Evolutionary conservation across 2,888 invertebrate species (phyloP).

Genomic region (Carcina quercana): DNA sequence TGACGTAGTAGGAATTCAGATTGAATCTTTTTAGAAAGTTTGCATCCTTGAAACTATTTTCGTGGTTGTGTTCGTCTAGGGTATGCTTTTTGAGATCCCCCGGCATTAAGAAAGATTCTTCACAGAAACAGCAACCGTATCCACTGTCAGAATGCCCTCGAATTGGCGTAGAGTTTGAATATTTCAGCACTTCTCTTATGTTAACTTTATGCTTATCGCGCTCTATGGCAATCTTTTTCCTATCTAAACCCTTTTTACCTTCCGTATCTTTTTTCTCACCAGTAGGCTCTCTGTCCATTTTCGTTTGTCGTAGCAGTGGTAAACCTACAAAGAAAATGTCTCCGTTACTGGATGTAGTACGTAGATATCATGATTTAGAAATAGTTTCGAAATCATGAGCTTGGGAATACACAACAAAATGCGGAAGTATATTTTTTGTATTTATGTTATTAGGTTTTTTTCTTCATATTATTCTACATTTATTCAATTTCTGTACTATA

Average conservation of each 20-base stretch:
- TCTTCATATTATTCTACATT: too few relatives aligned
- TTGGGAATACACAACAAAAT: too few relatives aligned
- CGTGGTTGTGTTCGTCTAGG: not conserved
- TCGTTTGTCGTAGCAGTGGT: too few relatives aligned
- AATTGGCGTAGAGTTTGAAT: slow-evolving; percentile 19
- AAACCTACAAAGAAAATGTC: not conserved
- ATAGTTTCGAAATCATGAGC: too few relatives aligned
- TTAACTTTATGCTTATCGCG: slow-evolving; percentile 1
- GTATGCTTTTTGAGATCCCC: slow-evolving; percentile 23
- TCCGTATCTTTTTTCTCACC: not conserved
- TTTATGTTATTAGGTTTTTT: too few relatives aligned
- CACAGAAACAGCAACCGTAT: slow-evolving; percentile 25
- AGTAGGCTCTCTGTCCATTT: too few relatives aligned
- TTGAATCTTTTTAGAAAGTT: slow-evolving; percentile 15
- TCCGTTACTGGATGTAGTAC: too few relatives aligned
- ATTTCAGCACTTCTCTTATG: slow-evolving; percentile 6
- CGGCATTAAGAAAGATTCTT: slow-evolving; percentile 18
- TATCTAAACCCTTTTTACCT: not conserved
- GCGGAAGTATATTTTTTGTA: too few relatives aligned
- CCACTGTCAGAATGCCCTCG: slow-evolving; percentile 21
- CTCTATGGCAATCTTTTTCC: not conserved
- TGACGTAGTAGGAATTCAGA: slow-evolving; percentile 26
- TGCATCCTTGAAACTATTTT: slow-evolving; percentile 17
- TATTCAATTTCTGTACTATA: too few relatives aligned
- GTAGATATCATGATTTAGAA: too few relatives aligned